Percentiles rank a stretch among this genome's conserved stretches.
Conservation (phyloP, 1,140 invertebrate species). For the Cyphomyrmex costatus region DNA sequence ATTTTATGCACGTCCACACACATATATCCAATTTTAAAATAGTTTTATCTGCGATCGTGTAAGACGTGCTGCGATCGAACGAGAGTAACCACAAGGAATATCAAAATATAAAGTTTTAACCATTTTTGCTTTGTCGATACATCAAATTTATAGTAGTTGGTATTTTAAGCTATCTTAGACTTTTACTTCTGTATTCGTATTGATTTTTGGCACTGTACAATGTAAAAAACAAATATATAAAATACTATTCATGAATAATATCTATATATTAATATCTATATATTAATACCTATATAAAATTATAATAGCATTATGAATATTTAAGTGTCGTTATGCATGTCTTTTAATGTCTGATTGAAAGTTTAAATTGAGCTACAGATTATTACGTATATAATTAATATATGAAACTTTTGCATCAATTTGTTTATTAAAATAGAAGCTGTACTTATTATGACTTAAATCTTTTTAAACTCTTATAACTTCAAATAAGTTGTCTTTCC, state of each 20-base stretch:
- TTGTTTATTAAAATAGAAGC: not conserved
- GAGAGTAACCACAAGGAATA: not conserved
- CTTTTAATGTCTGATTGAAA: not conserved
- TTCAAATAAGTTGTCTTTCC: not conserved
- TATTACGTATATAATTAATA: not conserved
- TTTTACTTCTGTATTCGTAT: not conserved
- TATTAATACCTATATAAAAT: not conserved
- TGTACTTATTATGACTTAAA: not conserved
- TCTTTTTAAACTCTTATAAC: not conserved
- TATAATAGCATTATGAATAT: not conserved
- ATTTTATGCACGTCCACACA: not conserved
- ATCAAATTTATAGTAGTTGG: not conserved
- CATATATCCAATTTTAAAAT: not conserved
- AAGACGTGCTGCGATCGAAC: not conserved
- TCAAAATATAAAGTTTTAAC: constrained; percentile 55
- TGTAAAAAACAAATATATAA: not conserved
- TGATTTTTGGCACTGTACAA: not conserved
- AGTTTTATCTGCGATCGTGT: constrained; percentile 11
- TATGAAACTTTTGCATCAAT: not conserved
- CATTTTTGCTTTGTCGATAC: not conserved
- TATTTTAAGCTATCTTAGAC: not conserved
- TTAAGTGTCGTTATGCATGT: not conserved
- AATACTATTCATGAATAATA: not conserved
- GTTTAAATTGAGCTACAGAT: not conserved
- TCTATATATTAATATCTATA: not conserved